phyloP scores from a whole-genome alignment of 2,888 invertebrate genomes.

The Euzophera pinguis region DNA sequence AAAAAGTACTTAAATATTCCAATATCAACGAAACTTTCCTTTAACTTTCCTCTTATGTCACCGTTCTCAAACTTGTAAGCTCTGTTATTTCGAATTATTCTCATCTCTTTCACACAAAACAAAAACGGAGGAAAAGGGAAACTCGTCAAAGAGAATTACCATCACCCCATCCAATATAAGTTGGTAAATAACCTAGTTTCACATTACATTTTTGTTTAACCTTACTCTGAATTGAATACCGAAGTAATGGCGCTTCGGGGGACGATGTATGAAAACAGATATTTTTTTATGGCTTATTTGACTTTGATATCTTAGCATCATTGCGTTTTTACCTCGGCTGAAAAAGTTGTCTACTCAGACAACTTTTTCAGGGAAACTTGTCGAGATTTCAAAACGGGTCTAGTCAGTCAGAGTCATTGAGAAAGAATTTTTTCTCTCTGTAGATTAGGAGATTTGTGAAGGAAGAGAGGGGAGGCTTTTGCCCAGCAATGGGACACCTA shows the following conservation, averaged over 20 bases:
- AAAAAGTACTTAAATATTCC: neutral
- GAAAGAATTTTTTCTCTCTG: no score
- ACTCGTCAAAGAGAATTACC: slow-evolving; percentile 9
- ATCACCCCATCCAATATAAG: neutral
- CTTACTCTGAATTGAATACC: slow-evolving; percentile 3
- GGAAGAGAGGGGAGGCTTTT: no score
- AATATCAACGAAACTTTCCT: neutral
- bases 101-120: neutral
- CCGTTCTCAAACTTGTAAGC: neutral
- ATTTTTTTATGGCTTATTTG: neutral
- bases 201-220: slow-evolving; percentile 8
- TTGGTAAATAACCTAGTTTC: slow-evolving; percentile 5
- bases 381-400: no score
- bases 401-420: no score
- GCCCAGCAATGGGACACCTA: no score
- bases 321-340: neutral
- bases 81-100: slow-evolving; percentile 1
- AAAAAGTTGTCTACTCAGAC: neutral
- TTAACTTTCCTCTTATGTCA: neutral
- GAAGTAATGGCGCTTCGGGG: neutral
- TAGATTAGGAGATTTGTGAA: no score
- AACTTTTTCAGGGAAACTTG: no score
- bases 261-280: neutral
- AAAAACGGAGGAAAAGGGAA: neutral
- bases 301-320: neutral